Percentiles rank a stretch among this genome's conserved stretches.
Evolutionary conservation across 1,140 invertebrate species (phyloP).

Genomic region (Solenopsis fugax): DNA sequence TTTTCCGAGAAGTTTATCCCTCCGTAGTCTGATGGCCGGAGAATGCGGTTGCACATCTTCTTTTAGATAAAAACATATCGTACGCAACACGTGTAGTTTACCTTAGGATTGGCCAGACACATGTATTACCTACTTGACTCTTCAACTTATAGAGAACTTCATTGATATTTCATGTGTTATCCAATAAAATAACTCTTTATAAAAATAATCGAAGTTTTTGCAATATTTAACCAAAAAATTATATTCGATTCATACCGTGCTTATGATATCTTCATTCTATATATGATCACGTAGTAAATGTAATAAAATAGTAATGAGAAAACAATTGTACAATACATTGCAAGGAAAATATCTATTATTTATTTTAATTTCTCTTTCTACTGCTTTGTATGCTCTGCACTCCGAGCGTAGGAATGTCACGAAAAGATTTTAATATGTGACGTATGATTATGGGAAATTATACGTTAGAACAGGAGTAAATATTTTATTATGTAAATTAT

Average conservation of each 20-base stretch:
- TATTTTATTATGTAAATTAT: not conserved
- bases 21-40: not conserved
- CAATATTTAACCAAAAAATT: not conserved
- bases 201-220: not conserved
- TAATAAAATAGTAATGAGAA: not conserved
- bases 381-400: not conserved
- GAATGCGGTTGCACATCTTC: slow-evolving; percentile 46
- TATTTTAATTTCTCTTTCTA: not conserved
- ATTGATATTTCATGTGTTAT: not conserved
- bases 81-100: slow-evolving; percentile 13
- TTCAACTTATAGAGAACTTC: not conserved
- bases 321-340: not conserved
- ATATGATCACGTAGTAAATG: not conserved
- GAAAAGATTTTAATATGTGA: not conserved
- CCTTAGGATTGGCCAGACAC: not conserved
- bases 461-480: not conserved
- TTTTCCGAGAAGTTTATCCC: slow-evolving; percentile 39
- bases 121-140: not conserved
- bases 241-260: not conserved
- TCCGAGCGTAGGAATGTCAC: not conserved
- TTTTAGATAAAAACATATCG: slow-evolving; percentile 40
- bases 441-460: not conserved
- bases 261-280: not conserved
- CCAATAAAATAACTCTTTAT: not conserved
- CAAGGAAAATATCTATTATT: slow-evolving; percentile 3